Conservation (phyloP, 2,113 vertebrate species). For the Rousettus leschenaultii region DNA sequence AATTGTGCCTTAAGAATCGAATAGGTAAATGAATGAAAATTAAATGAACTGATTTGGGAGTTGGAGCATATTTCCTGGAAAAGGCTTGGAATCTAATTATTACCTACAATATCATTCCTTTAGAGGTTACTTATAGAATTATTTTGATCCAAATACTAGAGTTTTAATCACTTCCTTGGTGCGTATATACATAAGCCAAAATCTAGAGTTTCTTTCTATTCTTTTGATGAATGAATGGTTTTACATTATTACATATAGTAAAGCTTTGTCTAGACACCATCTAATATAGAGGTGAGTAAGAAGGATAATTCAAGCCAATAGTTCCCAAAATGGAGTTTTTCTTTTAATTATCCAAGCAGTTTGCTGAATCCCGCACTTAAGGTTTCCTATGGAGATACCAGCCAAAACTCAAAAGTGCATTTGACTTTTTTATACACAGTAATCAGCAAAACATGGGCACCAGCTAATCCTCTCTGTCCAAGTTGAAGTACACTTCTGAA, state of each 20-base stretch:
- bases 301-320: conserved; percentile 16
- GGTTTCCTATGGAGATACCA: not conserved
- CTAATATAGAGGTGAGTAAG: not conserved
- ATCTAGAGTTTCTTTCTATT: not conserved
- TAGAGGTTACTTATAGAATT: not conserved
- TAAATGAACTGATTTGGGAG: not conserved
- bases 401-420: conserved; percentile 16
- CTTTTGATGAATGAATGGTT: conserved; percentile 7
- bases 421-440: conserved; percentile 19
- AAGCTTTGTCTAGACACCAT: not conserved
- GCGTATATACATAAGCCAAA: not conserved
- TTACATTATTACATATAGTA: not conserved
- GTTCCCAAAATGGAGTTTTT: not conserved
- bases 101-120: not conserved
- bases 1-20: not conserved
- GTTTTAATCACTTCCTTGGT: conserved; percentile 6
- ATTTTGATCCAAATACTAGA: conserved; percentile 21
- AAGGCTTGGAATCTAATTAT: not conserved
- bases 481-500: conserved; percentile 1
- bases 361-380: conserved; percentile 42
- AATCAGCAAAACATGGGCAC: conserved; percentile 10
- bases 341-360: conserved; percentile 47
- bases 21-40: not conserved
- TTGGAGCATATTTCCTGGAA: not conserved
- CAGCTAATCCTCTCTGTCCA: not conserved